Conservation (phyloP, 92 coral and sea anemone genomes). For the Diadumene lineata region DNA sequence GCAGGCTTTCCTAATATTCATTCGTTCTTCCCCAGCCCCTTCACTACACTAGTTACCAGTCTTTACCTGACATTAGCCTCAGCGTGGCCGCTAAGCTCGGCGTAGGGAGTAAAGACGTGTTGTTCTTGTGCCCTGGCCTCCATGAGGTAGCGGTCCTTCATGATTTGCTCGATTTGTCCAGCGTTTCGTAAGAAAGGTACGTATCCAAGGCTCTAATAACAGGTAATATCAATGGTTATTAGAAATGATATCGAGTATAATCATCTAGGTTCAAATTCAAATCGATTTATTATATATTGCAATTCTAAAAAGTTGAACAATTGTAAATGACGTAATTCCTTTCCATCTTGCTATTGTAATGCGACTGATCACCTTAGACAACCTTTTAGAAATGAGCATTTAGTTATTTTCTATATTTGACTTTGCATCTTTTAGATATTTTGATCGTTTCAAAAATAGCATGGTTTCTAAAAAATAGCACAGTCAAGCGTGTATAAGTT, state of each 20-base stretch:
- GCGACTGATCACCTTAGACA: too few species aligned
- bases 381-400: too few species aligned
- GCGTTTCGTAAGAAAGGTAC: constrained; percentile 64
- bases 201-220: constrained; percentile 57
- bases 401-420: too few species aligned
- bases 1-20: not conserved
- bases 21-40: constrained; percentile 15
- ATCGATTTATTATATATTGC: too few species aligned
- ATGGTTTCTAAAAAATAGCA: too few species aligned
- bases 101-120: constrained; percentile 71
- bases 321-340: too few species aligned
- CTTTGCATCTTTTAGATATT: too few species aligned
- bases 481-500: too few species aligned
- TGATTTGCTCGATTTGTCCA: constrained; percentile 62
- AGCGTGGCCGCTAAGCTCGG: constrained; percentile 66
- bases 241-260: not conserved
- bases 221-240: not conserved
- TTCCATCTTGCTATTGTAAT: too few species aligned
- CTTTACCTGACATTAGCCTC: constrained; percentile 55
- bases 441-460: too few species aligned
- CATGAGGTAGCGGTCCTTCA: constrained; percentile 32
- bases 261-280: too few species aligned
- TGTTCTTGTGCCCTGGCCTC: constrained; percentile 51
- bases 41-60: not conserved
- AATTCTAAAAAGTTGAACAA: too few species aligned